Evolutionary conservation across 2,888 invertebrate species (phyloP).

Genomic region (Encarsia formosa): DNA sequence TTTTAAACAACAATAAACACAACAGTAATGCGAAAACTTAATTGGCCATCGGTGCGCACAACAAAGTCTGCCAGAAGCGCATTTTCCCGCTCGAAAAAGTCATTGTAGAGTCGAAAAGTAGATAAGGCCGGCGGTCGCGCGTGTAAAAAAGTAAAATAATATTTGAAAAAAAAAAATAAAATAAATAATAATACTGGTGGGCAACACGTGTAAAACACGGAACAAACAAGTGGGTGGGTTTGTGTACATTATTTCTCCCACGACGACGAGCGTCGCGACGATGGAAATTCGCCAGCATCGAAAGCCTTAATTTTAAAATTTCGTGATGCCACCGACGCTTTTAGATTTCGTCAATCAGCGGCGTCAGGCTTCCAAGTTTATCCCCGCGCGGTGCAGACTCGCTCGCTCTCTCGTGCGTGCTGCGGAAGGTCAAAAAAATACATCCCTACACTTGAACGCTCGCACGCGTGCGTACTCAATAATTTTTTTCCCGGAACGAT

Average conservation of each 20-base stretch:
- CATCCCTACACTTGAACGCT: background rate
- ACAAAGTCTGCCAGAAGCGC: constrained; percentile 15
- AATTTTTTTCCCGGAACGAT: background rate
- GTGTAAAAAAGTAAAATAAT: too few relatives aligned
- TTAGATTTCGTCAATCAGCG: constrained; percentile 45
- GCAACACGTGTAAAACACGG: background rate
- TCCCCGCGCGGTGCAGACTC: too few relatives aligned
- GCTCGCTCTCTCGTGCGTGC: too few relatives aligned
- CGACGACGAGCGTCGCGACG: constrained; percentile 7
- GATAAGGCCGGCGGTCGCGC: too few relatives aligned
- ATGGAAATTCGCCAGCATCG: constrained; percentile 37
- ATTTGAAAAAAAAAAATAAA: too few relatives aligned
- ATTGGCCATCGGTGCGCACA: constrained; percentile 10
- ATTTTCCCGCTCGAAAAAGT: too few relatives aligned
- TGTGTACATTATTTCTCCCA: constrained; percentile 6
- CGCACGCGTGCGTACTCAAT: background rate
- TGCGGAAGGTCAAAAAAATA: constrained; percentile 15
- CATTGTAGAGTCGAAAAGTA: too few relatives aligned
- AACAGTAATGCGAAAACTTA: constrained; percentile 8
- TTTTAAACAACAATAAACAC: background rate
- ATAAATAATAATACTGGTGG: too few relatives aligned
- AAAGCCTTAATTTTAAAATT: constrained; percentile 43
- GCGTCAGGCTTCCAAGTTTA: constrained; percentile 25
- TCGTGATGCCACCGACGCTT: constrained; percentile 44
- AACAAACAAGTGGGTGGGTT: constrained; percentile 37